Conservation (phyloP, 2,113 vertebrate species). For the Leptocoma aspasia region DNA sequence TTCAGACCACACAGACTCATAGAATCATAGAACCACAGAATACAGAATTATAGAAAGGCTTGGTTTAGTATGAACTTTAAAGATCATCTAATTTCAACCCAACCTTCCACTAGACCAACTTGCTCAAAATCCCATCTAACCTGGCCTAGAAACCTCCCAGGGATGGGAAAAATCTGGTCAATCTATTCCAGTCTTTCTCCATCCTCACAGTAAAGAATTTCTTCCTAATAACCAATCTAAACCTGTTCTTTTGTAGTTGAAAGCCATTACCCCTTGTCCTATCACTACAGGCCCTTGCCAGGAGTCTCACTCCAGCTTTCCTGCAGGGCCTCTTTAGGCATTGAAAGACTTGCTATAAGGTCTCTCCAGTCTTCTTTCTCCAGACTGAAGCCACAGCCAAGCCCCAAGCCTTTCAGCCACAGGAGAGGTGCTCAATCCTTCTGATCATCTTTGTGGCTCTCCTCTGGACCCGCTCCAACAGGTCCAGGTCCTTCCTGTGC, state of each 20-base stretch:
- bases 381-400: not conserved
- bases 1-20: not conserved
- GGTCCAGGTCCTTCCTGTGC: too few relatives aligned
- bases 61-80: not conserved
- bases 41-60: not conserved
- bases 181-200: not conserved
- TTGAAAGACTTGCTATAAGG: not conserved
- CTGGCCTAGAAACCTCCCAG: not conserved
- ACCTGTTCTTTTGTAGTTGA: not conserved
- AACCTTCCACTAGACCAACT: not conserved
- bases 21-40: not conserved
- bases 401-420: not conserved
- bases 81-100: not conserved
- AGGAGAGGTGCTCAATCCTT: not conserved
- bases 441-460: not conserved
- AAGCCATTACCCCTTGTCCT: not conserved
- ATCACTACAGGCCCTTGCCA: not conserved
- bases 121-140: not conserved
- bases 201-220: not conserved
- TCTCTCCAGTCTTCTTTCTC: not conserved
- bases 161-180: not conserved
- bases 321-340: not conserved
- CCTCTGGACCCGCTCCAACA: not conserved
- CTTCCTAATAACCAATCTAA: not conserved
- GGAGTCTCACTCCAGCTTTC: not conserved